Base-by-base conservation (phyloP, 2,888 invertebrate species). In the Allacma fusca region DNA sequence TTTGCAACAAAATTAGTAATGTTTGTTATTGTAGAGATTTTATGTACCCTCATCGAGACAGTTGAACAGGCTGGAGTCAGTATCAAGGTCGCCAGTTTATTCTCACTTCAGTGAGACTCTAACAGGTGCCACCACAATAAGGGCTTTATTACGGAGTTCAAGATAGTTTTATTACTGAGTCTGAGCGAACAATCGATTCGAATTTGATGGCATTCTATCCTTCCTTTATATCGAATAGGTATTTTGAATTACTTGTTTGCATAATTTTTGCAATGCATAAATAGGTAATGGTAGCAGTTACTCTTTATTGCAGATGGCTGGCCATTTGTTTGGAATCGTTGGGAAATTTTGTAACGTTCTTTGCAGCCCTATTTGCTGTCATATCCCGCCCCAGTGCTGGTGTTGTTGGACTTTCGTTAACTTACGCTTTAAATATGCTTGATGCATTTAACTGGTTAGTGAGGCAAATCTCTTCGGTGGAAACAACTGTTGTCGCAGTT, bases 401-500 rank as follows among this genome's bases (percentile, higher is more conserved):
- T 65, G 83, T 88, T 57, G 88, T 90, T n/a, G 97, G 97, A 40
- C 89, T 98, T 78, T 96, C 96, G 0, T 91, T 98, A 85, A 95
- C 94, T 85, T 95, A 94, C 86, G 92, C 95, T 1, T 87, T 95
- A 76, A 86, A 95, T 94, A 93, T 96, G 79, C 98, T 98, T 0
- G 95, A 96, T 90, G 96, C 96, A 0, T 88, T 98, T 62, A 98
- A 97, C 88, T 97, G 97, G 95, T 89, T 98, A 84, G 97, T 98
- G 26, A 90, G 97, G 81, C 96, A 97, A 94, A 94, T 95, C 0
- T 95, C 96, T 1, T 97, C 98, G 86, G 93, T 98, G 62, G 98
- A 98, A 89, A 96, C 97, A 0, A 98, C 98, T 87, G 97, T 98
- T 84, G 97, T 98, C 0, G 95, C 97, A 1, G 97, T 98, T 0